These are phyloP conservation scores for Epirrhoe tristata DNA, from an alignment of 2,888 invertebrate genomes.

Conservation along the genomic window DNA sequence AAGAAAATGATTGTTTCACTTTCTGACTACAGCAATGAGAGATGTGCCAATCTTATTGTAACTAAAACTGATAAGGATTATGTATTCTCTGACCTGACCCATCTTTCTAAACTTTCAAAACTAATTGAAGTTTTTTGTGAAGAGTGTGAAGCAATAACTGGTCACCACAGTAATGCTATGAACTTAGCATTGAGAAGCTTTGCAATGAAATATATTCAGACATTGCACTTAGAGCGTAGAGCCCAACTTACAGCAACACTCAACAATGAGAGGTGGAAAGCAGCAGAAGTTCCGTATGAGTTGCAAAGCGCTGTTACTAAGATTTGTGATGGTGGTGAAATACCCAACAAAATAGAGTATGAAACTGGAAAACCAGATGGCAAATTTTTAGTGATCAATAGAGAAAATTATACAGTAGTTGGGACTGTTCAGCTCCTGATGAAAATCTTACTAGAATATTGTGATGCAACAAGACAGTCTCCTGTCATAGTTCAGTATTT, in stretches of 20 bases:
- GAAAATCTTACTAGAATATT: conserved; percentile 96
- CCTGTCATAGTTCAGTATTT: conserved; percentile 92
- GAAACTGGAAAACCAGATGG: conserved; percentile 77
- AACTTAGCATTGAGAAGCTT: conserved; percentile 93
- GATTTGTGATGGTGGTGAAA: conserved; percentile 84
- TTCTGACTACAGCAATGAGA: conserved; percentile 96
- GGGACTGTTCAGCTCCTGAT: conserved; percentile 94
- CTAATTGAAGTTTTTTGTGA: conserved; percentile 92
- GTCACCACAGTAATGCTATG: conserved; percentile 91
- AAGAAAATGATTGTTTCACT: conserved; percentile 92
- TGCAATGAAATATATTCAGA: conserved; percentile 95
- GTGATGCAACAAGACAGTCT: conserved; percentile 91
- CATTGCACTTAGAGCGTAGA: conserved; percentile 95
- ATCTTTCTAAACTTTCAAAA: conserved; percentile 91
- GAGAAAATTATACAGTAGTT: conserved; percentile 91
- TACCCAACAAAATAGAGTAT: conserved; percentile 68
- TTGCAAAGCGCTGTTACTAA: conserved; percentile 94
- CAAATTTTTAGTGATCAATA: conserved; percentile 87
- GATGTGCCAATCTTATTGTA: conserved; percentile 94
- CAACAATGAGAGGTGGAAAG: conserved; percentile 97
- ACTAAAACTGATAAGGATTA: conserved; percentile 90
- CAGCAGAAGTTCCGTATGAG: conserved; percentile 95
- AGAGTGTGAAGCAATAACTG: conserved; percentile 91
- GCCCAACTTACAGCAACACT: conserved; percentile 93
- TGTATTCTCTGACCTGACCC: conserved; percentile 89